Base-by-base conservation (phyloP, 2,797 vertebrate genomes). In the Pempheris klunzingeri region DNA sequence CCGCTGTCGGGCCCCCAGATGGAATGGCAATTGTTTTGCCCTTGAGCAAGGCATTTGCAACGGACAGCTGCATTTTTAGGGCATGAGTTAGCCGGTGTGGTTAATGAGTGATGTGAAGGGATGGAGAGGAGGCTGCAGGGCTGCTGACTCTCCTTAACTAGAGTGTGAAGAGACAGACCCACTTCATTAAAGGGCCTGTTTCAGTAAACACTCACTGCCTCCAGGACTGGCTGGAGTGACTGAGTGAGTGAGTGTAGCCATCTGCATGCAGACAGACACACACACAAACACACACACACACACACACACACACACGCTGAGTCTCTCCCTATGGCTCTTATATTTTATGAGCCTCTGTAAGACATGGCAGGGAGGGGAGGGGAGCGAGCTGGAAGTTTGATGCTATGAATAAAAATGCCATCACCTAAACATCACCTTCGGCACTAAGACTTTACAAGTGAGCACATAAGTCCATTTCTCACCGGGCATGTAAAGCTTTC, bases 181-280 rank as follows among this genome's bases (percentile, higher is more conserved):
- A 83, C 87, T 92, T 92, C 87, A 88, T 91, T 92, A 90, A 86
- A 78, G 36, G 70, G 62, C 54, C 85, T 62, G 79, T 85, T 80
- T 87, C 66, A 0, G 80, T 84, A 82, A 86, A 88, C 81, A 73
- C 74, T 12, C 62, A 30, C 81, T 36, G 86, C 86, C 86, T 86
- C 6, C 79, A 86, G 90, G 84, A 91, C 77, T 8, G 75, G 59
- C 71, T 70, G 74, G 7, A 84, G 44, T 63, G 71, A 78, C 26
- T 58, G 71, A 84, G 50, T 22, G 72, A 78, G 13, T 18, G 71
- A 82, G 63, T 26, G 63, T 1, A 41, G 67, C 83, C 85, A 82
- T 85, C 82, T 85, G 84, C 81, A 84, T 60, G 54, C 74, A 74
- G 20, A 38, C 75, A 61, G 41, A 65, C 65, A 54, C 49, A 59